Conservation (phyloP, 2,113 vertebrate genomes). For the Collichthys lucidus region DNA sequence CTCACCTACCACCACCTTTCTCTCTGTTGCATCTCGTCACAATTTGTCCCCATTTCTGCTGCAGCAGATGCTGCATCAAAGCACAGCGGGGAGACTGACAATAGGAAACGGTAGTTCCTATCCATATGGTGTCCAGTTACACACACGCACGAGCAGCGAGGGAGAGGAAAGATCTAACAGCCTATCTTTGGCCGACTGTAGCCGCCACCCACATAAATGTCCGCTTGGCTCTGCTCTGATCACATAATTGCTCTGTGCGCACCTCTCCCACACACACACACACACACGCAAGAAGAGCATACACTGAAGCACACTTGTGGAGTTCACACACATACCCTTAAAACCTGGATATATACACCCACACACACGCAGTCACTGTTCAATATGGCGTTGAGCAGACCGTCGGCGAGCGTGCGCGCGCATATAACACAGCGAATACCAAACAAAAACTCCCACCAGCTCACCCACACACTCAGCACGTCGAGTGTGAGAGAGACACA, state of each 20-base stretch:
- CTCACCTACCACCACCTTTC: not conserved
- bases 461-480: conserved; percentile 62
- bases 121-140: conserved; percentile 71
- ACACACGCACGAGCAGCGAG: conserved; percentile 10
- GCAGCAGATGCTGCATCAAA: conserved; percentile 59
- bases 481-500: conserved; percentile 25
- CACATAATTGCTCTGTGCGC: conserved; percentile 75
- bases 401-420: not conserved
- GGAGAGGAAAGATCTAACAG: conserved; percentile 62
- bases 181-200: conserved; percentile 67
- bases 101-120: conserved; percentile 63
- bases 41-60: conserved; percentile 39
- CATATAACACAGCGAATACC: conserved; percentile 6
- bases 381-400: conserved; percentile 24
- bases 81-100: conserved; percentile 58
- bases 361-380: conserved; percentile 19
- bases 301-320: conserved; percentile 47
- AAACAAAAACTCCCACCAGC: conserved; percentile 58
- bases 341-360: conserved; percentile 34
- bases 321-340: conserved; percentile 33
- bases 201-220: conserved; percentile 75
- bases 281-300: conserved; percentile 33
- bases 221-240: conserved; percentile 79
- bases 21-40: conserved; percentile 27
- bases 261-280: conserved; percentile 63